Evolutionary conservation across 2,888 invertebrate genomes (phyloP), one percentile per base, ranked within the genome.

Genomic region (Metopia argyrocephala): DNA sequence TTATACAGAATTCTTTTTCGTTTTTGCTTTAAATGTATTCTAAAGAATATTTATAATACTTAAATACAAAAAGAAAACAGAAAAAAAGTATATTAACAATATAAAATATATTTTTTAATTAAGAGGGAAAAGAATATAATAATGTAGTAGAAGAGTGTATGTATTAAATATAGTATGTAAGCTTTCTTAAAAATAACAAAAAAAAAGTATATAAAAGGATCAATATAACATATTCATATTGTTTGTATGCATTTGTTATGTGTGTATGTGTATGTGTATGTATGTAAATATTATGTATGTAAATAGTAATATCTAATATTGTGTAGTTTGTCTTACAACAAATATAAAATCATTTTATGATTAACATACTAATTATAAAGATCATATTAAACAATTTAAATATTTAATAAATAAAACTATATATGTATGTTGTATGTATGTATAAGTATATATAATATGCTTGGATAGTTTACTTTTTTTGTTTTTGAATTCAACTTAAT

Each of bases 301-400:
- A 48, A 56, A 38, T 62, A 57, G n/a, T 71, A 64, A 62, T 66
- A 66, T 50, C 25, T 52, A 38, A 38, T 54, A 68, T 62, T 61
- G 15, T 57, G 62, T 56, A 62, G 48, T 64, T 64, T 68, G 48
- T 23, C 75, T 78, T 69, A 52, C 31, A 50, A 28, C 65, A 75
- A 70, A 75, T 64, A 74, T 62, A 75, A 78, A 81, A 81, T 78
- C 81, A 81, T 81, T 81, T 48, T 70, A 81, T 81, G 78, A 81
- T 81, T 61, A 66, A 73, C 66, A 54, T 61, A 59, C n/a, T 57
- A 45, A 59, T 59, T 61, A 66, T 59, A 78, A 54, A 21, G 25
- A 46, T 28, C 65, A 59, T 38, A 46, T 78, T 73, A 78, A 78
- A 78, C 70, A 71, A 78, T 31, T 59, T 31, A 61, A 68, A 68